Percentiles rank a stretch among this genome's conserved stretches.
phyloP scores from a whole-genome alignment of 2,888 invertebrate species.

The Panzeria rudis region DNA sequence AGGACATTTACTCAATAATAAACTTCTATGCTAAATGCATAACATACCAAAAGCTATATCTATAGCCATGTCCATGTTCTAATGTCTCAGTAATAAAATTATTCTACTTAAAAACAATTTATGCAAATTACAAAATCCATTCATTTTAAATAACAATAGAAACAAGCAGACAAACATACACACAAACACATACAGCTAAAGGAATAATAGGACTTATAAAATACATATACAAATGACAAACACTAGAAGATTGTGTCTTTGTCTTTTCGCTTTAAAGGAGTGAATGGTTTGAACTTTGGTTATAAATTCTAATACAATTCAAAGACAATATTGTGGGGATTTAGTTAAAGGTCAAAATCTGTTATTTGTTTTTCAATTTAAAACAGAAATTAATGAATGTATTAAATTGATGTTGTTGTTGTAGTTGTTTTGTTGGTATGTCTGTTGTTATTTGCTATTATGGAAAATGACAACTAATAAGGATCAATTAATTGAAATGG shows the following conservation, averaged over 20 bases:
- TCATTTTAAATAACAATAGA: conserved; percentile 33
- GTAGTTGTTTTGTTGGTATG: conserved; percentile 6
- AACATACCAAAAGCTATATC: background rate
- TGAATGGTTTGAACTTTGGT: conserved; percentile 13
- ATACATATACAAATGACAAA: background rate
- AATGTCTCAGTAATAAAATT: conserved; percentile 55
- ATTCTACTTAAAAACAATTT: conserved; percentile 68
- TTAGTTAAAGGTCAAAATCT: conserved; percentile 35
- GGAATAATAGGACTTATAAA: background rate
- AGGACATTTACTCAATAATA: conserved; percentile 16
- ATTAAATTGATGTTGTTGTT: conserved; percentile 12
- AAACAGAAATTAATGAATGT: conserved; percentile 35
- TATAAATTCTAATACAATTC: conserved; percentile 38
- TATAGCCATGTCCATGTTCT: conserved; percentile 7
- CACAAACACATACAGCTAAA: background rate
- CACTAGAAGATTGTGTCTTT: background rate
- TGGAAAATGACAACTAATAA: conserved; percentile 40
- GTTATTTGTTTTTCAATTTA: conserved; percentile 39
- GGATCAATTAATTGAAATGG: conserved; percentile 50
- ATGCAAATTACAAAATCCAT: conserved; percentile 68
- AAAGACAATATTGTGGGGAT: conserved; percentile 26
- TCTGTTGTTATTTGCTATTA: conserved; percentile 15
- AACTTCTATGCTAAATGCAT: conserved; percentile 28
- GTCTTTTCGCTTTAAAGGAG: background rate
- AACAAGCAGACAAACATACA: background rate